Evolutionary conservation across 2,888 invertebrate genomes (phyloP).

Genomic region (Microplitis manilae): DNA sequence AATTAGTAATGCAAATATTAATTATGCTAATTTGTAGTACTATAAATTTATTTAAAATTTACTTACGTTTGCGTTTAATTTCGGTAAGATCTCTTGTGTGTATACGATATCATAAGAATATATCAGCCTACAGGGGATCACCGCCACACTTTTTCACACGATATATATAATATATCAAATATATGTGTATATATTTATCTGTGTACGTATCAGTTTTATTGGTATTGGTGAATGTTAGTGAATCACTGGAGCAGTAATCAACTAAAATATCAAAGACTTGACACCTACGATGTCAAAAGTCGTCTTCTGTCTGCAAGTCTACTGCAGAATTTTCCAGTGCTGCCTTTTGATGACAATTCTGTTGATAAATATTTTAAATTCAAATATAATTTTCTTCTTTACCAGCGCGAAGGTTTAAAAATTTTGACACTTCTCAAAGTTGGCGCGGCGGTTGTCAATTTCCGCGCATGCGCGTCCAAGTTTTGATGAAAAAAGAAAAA

Average conservation of each 20-base stretch:
- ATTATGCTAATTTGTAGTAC: background rate
- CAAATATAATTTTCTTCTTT: background rate
- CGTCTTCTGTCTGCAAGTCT: background rate
- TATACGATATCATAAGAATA: conserved; percentile 61
- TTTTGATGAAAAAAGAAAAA: background rate
- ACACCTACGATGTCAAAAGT: background rate
- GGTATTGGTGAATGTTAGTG: background rate
- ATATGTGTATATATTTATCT: conserved; percentile 39
- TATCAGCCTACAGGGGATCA: conserved; percentile 45
- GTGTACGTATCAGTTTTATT: background rate
- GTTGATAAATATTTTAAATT: background rate
- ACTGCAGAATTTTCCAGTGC: background rate
- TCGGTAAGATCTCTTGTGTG: conserved; percentile 57
- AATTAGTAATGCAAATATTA: conserved; percentile 19
- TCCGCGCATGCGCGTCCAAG: background rate
- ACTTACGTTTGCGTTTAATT: conserved; percentile 63
- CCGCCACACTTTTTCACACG: conserved; percentile 53
- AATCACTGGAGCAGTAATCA: background rate
- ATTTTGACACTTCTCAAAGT: background rate
- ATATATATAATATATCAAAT: background rate
- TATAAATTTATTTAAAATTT: conserved; percentile 22
- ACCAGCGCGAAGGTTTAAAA: background rate
- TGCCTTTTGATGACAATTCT: background rate
- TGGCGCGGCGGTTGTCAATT: background rate
- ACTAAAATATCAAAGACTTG: background rate